These are phyloP conservation scores for Argopecten irradians DNA, from an alignment of 1,140 invertebrate genomes.

Conservation along the genomic window DNA sequence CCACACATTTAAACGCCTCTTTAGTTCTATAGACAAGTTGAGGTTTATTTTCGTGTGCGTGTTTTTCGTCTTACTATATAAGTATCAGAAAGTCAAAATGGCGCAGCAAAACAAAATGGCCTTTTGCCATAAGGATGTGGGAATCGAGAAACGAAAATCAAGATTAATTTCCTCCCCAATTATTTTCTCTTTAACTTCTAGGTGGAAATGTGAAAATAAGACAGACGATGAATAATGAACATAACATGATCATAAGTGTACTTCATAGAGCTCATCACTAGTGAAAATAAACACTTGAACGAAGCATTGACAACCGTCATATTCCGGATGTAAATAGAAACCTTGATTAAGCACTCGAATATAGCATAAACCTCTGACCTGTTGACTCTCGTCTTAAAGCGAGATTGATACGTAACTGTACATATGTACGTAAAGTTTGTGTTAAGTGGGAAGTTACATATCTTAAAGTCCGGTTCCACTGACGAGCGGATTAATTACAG, in stretches of 20 bases:
- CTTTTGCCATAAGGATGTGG: background rate
- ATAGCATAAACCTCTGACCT: background rate
- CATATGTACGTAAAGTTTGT: too few relatives aligned
- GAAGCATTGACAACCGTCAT: background rate
- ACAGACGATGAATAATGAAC: background rate
- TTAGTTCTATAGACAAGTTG: too few relatives aligned
- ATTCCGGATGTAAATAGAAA: background rate
- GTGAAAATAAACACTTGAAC: background rate
- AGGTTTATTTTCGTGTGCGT: too few relatives aligned
- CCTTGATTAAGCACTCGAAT: background rate
- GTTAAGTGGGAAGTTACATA: too few relatives aligned
- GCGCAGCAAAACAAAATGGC: too few relatives aligned
- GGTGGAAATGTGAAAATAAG: background rate
- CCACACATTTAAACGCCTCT: too few relatives aligned
- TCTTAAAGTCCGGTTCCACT: too few relatives aligned
- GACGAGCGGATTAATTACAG: too few relatives aligned
- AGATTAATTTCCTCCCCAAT: background rate
- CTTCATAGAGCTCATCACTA: background rate
- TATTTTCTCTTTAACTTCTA: background rate
- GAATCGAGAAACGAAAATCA: background rate
- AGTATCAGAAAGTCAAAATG: too few relatives aligned
- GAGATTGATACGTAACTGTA: too few relatives aligned
- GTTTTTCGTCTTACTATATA: too few relatives aligned
- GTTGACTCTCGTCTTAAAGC: background rate
- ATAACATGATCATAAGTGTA: background rate